Evolutionary conservation across 2,113 vertebrate species (phyloP), one percentile per base, ranked within the genome.

Genomic region (Salminus brasiliensis): DNA sequence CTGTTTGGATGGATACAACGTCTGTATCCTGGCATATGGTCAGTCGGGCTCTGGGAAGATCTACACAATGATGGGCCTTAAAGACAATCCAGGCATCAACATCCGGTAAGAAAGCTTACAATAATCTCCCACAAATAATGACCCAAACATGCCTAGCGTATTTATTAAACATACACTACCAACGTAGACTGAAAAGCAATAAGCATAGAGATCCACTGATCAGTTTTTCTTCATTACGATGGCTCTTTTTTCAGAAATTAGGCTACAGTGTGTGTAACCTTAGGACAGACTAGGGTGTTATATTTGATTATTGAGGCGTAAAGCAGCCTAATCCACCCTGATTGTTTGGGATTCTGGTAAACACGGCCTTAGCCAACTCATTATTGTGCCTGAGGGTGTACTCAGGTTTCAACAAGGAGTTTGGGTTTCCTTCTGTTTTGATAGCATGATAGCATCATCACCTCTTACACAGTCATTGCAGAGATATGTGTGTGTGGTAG

Each of bases 1-100:
- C 34, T 93, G 92, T 66, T 87, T 87, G 21, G 92, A 88, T 2
- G 89, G 91, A 13, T 93, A 89, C 49, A 91, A 92, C 41, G 23
- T 91, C 39, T 92, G 90, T n/a, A 91, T 93, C 0, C 67, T 92
- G 78, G 89, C 90, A 1, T 92, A 92, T 36, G 91, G 91, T 8
- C 91, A 92, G 47, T 92, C 91, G 0, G 88, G 91, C 57, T 92
- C 91, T 12, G 88, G 91, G 66, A 92, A 91, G 78, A 92, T 88
- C 0, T 91, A 88, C 87, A 92, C 91, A 13, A 92, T 92, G 90
- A 92, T 91, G 90, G 91, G 90, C 27, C 82, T 10, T 71, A 90
- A 87, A 29, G 83, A 89, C 8, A 81, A 89, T 29, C 91, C 91
- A 0, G 91, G 91, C 30, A 89, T 92, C 25, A 90, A 89, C 76